These are phyloP conservation scores for Pipistrellus kuhlii DNA, from an alignment of 2,797 vertebrate genomes.

Conservation along the genomic window DNA sequence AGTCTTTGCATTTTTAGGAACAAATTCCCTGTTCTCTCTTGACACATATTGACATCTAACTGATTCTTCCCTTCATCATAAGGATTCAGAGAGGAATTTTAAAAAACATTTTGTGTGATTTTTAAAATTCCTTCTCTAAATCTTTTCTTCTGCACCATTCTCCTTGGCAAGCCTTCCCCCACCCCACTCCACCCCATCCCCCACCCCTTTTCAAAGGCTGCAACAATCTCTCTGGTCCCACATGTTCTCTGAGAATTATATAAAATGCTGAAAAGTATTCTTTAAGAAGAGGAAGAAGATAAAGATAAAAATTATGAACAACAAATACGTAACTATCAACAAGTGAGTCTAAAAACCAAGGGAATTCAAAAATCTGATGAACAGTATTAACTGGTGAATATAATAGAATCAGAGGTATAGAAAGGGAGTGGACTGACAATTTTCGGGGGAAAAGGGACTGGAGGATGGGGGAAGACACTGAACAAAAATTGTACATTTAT, in stretches of 20 bases:
- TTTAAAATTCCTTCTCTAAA: neutral
- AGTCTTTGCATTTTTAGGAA: neutral
- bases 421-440: no score
- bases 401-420: no score
- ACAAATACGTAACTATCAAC: no score
- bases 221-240: neutral
- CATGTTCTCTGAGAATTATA: neutral
- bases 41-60: neutral
- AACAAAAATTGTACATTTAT: no score
- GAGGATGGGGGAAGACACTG: no score
- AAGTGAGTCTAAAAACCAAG: no score
- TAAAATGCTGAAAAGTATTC: no score
- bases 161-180: neutral
- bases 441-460: no score
- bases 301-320: no score
- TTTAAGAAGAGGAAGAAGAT: no score
- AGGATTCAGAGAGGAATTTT: neutral
- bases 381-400: no score
- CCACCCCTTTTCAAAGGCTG: neutral
- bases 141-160: neutral
- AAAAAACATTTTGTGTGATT: neutral
- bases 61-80: neutral
- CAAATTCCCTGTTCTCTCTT: neutral
- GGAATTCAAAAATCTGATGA: no score
- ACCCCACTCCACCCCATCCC: rapidly evolving